A percentile compares a stretch with the other conserved stretches of the same genome.
Evolutionary conservation across 2,113 vertebrate genomes (phyloP).

Genomic region (Sphyrna mokarran): DNA sequence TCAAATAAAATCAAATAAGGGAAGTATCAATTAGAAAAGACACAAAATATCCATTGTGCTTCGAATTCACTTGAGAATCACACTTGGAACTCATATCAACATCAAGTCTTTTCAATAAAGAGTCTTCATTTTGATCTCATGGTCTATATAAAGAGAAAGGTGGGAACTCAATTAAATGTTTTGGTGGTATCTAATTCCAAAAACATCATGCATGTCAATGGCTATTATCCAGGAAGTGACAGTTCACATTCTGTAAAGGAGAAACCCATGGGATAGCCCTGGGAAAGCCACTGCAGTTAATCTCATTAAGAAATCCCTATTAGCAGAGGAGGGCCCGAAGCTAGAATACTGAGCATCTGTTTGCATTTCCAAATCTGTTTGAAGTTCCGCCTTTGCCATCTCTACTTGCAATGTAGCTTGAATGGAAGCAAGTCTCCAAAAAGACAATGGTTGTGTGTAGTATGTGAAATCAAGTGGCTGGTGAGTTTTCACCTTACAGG

Average conservation of each 20-base stretch:
- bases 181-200: background rate
- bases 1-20: too few relatives aligned
- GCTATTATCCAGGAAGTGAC: background rate
- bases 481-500: background rate
- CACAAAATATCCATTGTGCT: background rate
- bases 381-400: background rate
- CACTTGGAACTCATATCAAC: background rate
- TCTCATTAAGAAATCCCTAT: background rate
- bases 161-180: background rate
- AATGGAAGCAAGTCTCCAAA: background rate
- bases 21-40: background rate
- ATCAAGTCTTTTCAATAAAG: background rate
- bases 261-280: background rate
- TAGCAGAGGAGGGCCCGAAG: background rate
- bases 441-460: background rate
- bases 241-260: background rate
- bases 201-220: background rate
- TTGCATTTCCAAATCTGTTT: conserved; percentile 12
- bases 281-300: background rate
- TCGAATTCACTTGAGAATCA: background rate
- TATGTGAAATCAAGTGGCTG: background rate
- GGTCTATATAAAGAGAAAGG: background rate
- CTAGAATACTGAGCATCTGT: background rate
- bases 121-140: background rate
- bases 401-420: background rate